Evolutionary conservation across 2,113 vertebrate species (phyloP), one percentile per base, ranked within the genome.

Genomic region (Micromys minutus): DNA sequence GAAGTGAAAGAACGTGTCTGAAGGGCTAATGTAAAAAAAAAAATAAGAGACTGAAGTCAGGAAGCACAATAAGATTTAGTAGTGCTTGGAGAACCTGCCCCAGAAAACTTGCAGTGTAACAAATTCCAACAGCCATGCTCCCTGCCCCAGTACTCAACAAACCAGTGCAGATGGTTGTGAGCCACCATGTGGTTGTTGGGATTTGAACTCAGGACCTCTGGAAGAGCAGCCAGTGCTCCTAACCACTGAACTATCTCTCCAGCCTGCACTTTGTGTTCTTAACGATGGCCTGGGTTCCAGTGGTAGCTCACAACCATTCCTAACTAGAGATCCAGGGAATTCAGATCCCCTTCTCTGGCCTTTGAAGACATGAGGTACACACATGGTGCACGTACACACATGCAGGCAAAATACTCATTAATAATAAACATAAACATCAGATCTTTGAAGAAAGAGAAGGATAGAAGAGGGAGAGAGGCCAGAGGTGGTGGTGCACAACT

Each of bases 1-100:
- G 88, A 95, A 93, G 26, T 92, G 63, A 84, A 89, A 39, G 74
- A 87, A 93, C 74, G 80, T 87, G 31, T 59, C 57, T 87, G 47
- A 87, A 59, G 61, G 52, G 87, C 29, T 77, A 29, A 42, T 61
- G 42, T 85, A 52, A 77, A 52, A 74, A 74, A 45, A 76, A 42
- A 5, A 11, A 61, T 36, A 85, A 29, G 29, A 84, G 52, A 22
- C 88, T 61, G 75, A 89, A 86, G 89, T 72, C 59, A 34, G 63
- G 72, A 86, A 90, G 45, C n/a, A 45, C 42, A 86, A 59, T 31
- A 79, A 90, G 42, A 29, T n/a, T 34, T 11, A n/a, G 5, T 4
- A 57, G n/a, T 50, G 31, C 52, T 39, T 42, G 26, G 26, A 36
- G 39, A 42, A 19, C 59, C 63, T 26, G 77, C 15, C n/a, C 59